These are phyloP conservation scores for Craniophora ligustri DNA, from an alignment of 2,888 invertebrate species.

Conservation along the genomic window DNA sequence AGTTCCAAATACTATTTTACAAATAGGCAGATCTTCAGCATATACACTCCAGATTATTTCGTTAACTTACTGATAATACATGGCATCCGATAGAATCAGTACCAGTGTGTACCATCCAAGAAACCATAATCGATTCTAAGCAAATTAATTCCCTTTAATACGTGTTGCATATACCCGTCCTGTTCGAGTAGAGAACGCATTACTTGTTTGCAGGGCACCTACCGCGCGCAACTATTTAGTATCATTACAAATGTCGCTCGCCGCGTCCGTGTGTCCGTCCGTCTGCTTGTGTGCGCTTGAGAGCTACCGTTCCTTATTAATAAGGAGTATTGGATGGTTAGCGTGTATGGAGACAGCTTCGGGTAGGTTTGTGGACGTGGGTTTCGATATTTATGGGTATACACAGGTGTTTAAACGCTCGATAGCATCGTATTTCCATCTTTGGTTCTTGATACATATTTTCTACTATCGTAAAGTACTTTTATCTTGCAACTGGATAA, in stretches of 20 bases:
- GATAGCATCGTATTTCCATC: no score
- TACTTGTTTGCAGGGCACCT: conserved; percentile 83
- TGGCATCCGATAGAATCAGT: no score
- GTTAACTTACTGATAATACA: no score
- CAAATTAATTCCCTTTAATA: background rate
- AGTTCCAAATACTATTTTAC: no score
- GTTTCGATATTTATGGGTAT: no score
- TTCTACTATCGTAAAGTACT: no score
- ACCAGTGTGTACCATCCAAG: no score
- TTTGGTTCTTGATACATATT: no score
- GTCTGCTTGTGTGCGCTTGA: conserved; percentile 71
- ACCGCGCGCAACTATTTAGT: conserved; percentile 88
- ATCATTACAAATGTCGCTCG: conserved; percentile 87
- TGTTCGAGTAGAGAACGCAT: conserved; percentile 76
- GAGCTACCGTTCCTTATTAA: conserved; percentile 86
- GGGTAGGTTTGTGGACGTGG: background rate
- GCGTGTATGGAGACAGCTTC: conserved; percentile 61
- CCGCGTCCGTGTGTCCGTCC: conserved; percentile 74
- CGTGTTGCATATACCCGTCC: conserved; percentile 50
- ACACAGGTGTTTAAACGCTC: background rate
- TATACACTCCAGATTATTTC: no score
- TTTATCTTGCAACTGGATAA: no score
- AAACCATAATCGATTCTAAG: background rate
- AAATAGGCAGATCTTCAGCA: no score
- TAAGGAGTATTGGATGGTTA: conserved; percentile 72